These are phyloP conservation scores for Lasioglossum vierecki DNA, from an alignment of 2,888 invertebrate species.

Conservation along the genomic window DNA sequence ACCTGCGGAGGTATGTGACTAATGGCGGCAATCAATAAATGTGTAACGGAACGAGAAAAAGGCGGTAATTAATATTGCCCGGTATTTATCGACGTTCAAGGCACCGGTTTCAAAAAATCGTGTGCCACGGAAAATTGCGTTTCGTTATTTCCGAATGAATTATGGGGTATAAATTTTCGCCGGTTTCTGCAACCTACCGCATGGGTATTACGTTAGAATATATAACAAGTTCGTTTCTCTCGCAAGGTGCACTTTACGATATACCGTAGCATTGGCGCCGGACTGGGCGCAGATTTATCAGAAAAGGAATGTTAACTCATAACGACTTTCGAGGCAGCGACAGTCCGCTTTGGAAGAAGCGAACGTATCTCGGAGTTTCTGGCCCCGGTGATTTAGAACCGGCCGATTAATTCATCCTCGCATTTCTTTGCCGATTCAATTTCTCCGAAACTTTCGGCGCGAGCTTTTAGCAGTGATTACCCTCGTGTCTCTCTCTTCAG, in stretches of 20 bases:
- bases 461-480: constrained; percentile 9
- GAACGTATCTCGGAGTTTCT: constrained; percentile 18
- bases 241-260: constrained; percentile 28
- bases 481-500: background rate
- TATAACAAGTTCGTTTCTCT: constrained; percentile 27
- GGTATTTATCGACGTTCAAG: background rate
- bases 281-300: constrained; percentile 35
- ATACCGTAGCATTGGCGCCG: constrained; percentile 25
- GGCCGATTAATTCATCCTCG: constrained; percentile 30
- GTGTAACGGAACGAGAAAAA: background rate
- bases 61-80: background rate
- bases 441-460: background rate
- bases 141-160: constrained; percentile 22
- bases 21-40: constrained; percentile 2
- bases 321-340: constrained; percentile 56
- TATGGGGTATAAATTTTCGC: constrained; percentile 27
- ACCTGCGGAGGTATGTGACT: background rate
- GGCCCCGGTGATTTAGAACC: constrained; percentile 37
- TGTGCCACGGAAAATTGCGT: background rate
- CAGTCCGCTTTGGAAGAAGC: constrained; percentile 38
- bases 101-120: background rate
- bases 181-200: constrained; percentile 21
- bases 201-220: constrained; percentile 31
- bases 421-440: background rate
- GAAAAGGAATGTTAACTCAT: constrained; percentile 48